Evolutionary conservation across 92 coral and sea anemone genomes (phyloP), one percentile per base, ranked within the genome.

Genomic region (Heteractis magnifica): DNA sequence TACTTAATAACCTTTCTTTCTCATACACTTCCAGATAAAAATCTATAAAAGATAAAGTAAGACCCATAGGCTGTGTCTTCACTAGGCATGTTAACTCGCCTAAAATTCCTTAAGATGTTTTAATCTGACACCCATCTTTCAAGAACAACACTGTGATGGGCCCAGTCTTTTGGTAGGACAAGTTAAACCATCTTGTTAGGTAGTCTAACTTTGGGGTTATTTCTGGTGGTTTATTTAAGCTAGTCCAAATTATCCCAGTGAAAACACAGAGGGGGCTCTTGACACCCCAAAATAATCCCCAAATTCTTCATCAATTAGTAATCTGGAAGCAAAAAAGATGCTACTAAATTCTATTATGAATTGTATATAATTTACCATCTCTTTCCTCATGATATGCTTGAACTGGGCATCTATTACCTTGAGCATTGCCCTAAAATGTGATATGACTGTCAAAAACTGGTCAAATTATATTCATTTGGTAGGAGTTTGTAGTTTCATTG

Each of bases 1-100:
- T 82, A 53, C 86, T 76, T 19, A 81, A 6, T 14, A 7, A 8
- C 19, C 58, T 70, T 71, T 81, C 84, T 81, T 81, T 81, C 34
- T 48, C 77, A 50, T 68, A 19, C 3, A n/a, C 51, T 56, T 81
- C 84, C 23, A 81, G 44, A 51, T 34, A n/a, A 50, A 68, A 70
- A 50, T 44, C 77, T 81, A 48, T n/a, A 10, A 16, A 48, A 44
- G 9, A 8, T 9, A 78, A 20, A 60, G 41, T n/a, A 68, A 68
- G 49, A 64, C 21, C 71, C 20, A 68, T 14, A 34, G 3, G 2
- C 44, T 2, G 44, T 34, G 44, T 34, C 1, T 34, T 34, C 44
- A 34, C 44, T 34, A 34, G 44, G 44, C 44, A 34, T 34, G 3
- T 34, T 2, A 34, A 2, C 2, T 34, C 44, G 3, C 44, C 44